A percentile compares a stretch with the other conserved stretches of the same genome.
Evolutionary conservation across 2,113 vertebrate species (phyloP).

Genomic region (Otis tarda): DNA sequence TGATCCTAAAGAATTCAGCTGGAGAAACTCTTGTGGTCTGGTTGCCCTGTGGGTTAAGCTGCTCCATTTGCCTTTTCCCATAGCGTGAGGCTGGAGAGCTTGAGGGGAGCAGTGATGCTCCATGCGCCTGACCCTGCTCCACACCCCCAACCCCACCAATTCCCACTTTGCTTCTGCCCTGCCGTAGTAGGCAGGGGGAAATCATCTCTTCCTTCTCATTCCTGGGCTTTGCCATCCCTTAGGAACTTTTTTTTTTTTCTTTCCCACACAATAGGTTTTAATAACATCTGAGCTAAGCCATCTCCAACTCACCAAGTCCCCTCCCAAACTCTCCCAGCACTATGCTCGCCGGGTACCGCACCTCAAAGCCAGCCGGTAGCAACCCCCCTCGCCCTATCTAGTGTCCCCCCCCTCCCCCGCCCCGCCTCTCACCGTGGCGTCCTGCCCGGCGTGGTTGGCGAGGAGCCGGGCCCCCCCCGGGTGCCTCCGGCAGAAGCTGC

Average conservation of each 20-base stretch:
- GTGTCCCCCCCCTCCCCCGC: background rate
- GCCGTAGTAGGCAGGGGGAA: background rate
- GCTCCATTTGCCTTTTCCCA: background rate
- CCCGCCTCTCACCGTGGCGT: constrained; percentile 56
- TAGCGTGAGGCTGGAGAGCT: accelerated
- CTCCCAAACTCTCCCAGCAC: no score
- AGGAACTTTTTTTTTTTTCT: background rate
- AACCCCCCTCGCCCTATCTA: no score
- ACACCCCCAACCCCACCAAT: accelerated
- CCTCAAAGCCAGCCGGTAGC: background rate
- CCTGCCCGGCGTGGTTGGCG: constrained; percentile 60
- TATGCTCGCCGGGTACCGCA: background rate
- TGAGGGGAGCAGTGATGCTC: accelerated
- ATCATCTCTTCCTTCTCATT: background rate
- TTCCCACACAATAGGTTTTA: background rate
- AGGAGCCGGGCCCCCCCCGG: constrained; percentile 58
- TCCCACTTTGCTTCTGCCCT: background rate
- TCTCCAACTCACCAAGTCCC: background rate
- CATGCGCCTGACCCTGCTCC: accelerated
- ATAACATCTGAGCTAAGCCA: background rate
- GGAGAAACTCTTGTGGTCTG: no score
- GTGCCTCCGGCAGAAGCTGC: constrained; percentile 32
- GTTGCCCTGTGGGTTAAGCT: accelerated
- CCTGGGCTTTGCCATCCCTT: background rate
- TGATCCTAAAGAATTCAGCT: background rate